Evolutionary conservation across 2,888 invertebrate genomes (phyloP).

Genomic region (Chorisops tibialis): DNA sequence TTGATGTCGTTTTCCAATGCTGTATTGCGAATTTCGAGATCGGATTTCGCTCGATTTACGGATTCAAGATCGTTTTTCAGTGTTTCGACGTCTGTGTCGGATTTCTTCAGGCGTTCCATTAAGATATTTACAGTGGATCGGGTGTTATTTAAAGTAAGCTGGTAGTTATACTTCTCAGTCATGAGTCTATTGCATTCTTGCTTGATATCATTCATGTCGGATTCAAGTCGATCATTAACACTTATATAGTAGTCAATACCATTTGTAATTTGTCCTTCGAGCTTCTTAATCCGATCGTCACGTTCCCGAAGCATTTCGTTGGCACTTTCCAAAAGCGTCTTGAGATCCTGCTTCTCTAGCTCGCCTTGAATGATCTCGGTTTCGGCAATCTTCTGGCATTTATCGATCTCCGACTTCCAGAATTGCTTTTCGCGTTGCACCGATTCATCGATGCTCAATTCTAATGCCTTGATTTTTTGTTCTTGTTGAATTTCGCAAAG

Average conservation of each 20-base stretch:
- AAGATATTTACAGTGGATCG: conserved; percentile 51
- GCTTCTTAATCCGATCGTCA: conserved; percentile 49
- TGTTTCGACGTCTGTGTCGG: conserved; percentile 51
- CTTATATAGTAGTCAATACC: conserved; percentile 50
- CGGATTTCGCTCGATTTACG: conserved; percentile 44
- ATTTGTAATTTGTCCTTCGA: conserved; percentile 48
- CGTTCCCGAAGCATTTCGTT: conserved; percentile 50
- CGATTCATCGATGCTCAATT: conserved; percentile 51
- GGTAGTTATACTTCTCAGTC: conserved; percentile 52
- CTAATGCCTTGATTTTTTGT: conserved; percentile 52
- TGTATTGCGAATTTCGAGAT: conserved; percentile 45
- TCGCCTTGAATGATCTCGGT: conserved; percentile 56
- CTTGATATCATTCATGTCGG: conserved; percentile 49
- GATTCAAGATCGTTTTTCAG: conserved; percentile 49
- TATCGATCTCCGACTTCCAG: conserved; percentile 47
- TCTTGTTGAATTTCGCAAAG: conserved; percentile 50
- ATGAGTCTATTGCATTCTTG: conserved; percentile 49
- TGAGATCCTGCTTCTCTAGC: conserved; percentile 54
- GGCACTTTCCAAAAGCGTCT: conserved; percentile 48
- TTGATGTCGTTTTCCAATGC: conserved; percentile 44
- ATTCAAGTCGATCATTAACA: conserved; percentile 47
- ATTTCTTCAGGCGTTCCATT: conserved; percentile 52
- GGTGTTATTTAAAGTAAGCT: conserved; percentile 49
- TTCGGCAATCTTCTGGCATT: conserved; percentile 51
- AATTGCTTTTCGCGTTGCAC: conserved; percentile 56